phyloP scores from a whole-genome alignment of 2,888 invertebrate genomes.

The Lottia scabra region DNA sequence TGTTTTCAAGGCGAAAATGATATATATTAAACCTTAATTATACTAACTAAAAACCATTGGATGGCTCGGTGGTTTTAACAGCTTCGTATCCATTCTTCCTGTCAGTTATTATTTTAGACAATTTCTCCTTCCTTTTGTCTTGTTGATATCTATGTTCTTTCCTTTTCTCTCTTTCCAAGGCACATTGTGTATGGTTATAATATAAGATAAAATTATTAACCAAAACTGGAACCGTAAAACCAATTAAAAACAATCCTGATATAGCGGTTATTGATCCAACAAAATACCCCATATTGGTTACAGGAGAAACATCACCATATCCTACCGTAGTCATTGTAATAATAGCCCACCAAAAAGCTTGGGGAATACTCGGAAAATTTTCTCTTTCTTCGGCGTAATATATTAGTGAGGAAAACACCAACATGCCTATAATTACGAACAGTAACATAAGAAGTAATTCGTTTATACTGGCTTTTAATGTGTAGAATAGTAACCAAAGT shows the following conservation, averaged over 20 bases:
- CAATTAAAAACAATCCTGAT: slow-evolving; percentile 39
- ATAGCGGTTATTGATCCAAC: slow-evolving; percentile 39
- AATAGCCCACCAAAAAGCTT: slow-evolving; percentile 48
- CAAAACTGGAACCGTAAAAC: slow-evolving; percentile 45
- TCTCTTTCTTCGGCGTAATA: slow-evolving; percentile 42
- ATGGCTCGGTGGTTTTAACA: too few species aligned
- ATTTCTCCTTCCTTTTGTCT: neutral
- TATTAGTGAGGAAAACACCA: slow-evolving; percentile 48
- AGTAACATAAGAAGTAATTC: slow-evolving; percentile 47
- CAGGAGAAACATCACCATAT: slow-evolving; percentile 48
- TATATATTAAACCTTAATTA: too few species aligned
- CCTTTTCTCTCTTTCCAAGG: slow-evolving; percentile 12
- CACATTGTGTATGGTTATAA: slow-evolving; percentile 39
- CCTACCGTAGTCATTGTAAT: slow-evolving; percentile 56
- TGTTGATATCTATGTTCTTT: neutral
- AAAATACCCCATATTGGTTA: slow-evolving; percentile 33
- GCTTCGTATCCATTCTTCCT: neutral
- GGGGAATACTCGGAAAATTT: slow-evolving; percentile 41
- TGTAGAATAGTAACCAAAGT: slow-evolving; percentile 49
- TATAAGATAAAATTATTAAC: slow-evolving; percentile 49
- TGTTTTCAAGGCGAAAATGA: too few species aligned
- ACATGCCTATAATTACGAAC: slow-evolving; percentile 46
- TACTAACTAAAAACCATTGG: too few species aligned
- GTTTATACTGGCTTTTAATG: slow-evolving; percentile 46
- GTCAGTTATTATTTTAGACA: neutral